These are phyloP conservation scores for Percopsis transmontana DNA, from an alignment of 2,113 vertebrate genomes.

Conservation along the genomic window DNA sequence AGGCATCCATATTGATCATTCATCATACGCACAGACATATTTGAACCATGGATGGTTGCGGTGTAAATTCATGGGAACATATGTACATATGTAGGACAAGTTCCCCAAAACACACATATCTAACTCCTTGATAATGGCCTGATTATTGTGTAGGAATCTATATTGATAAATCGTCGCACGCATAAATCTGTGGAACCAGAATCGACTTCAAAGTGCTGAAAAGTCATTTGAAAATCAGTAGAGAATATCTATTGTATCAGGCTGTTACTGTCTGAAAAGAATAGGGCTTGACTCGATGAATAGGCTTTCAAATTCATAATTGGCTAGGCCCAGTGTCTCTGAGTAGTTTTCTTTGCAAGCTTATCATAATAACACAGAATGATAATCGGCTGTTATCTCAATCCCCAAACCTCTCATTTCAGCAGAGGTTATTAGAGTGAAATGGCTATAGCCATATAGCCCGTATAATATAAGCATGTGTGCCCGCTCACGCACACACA, in stretches of 20 bases:
- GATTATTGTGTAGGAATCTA: too few relatives aligned
- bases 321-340: slow-evolving; percentile 57
- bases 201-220: slow-evolving; percentile 67
- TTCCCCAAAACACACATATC: too few relatives aligned
- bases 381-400: slow-evolving; percentile 72
- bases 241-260: slow-evolving; percentile 67
- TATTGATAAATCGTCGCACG: too few relatives aligned
- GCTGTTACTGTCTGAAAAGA: slow-evolving; percentile 57
- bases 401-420: slow-evolving; percentile 69
- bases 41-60: too few relatives aligned
- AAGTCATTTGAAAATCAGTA: slow-evolving; percentile 64
- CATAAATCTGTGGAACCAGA: slow-evolving; percentile 40
- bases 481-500: slow-evolving; percentile 23
- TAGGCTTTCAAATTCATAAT: slow-evolving; percentile 70
- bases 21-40: slow-evolving; percentile 39
- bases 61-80: too few relatives aligned
- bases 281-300: slow-evolving; percentile 58
- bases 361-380: slow-evolving; percentile 68
- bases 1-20: slow-evolving; percentile 47
- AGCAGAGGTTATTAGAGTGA: slow-evolving; percentile 67
- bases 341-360: slow-evolving; percentile 60
- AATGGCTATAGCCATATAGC: slow-evolving; percentile 57
- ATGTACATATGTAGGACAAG: too few relatives aligned
- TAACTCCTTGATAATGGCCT: too few relatives aligned
- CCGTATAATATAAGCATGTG: slow-evolving; percentile 22